Percentiles rank a stretch among this genome's conserved stretches.
Evolutionary conservation across 2,888 invertebrate species (phyloP).

Genomic region (Eilema caniola): DNA sequence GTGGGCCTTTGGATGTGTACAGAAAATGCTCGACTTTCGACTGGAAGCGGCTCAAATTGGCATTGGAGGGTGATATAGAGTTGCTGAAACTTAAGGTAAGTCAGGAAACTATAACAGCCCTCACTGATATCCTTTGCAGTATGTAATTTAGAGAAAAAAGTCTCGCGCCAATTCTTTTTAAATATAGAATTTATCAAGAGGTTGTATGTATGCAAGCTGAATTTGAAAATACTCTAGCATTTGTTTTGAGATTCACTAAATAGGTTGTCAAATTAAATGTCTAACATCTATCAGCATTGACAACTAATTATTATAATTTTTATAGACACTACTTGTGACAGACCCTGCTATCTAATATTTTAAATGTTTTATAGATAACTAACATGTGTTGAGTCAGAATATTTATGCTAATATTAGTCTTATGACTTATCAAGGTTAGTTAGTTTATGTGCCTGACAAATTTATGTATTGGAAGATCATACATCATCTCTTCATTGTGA

Average conservation of each 20-base stretch:
- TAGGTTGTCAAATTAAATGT: not conserved
- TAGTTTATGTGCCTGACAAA: not conserved
- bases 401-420: not conserved
- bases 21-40: slow-evolving; percentile 93
- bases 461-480: not conserved
- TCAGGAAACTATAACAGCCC: not conserved
- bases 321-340: not conserved
- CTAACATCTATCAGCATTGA: not conserved
- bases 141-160: not conserved
- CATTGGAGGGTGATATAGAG: slow-evolving; percentile 92
- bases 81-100: slow-evolving; percentile 92
- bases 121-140: not conserved
- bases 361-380: not conserved
- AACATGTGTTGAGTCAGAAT: not conserved
- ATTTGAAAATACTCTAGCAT: not conserved
- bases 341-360: not conserved
- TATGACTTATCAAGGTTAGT: not conserved
- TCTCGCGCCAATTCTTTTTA: slow-evolving; percentile 9
- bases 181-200: not conserved
- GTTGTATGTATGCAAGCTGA: not conserved
- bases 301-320: not conserved
- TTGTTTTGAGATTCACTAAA: not conserved
- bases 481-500: too few species aligned
- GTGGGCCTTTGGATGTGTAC: slow-evolving; percentile 92
- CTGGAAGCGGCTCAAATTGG: slow-evolving; percentile 94